Evolutionary conservation across 2,888 invertebrate genomes (phyloP).

Genomic region (Glyphotaelius pellucidus): DNA sequence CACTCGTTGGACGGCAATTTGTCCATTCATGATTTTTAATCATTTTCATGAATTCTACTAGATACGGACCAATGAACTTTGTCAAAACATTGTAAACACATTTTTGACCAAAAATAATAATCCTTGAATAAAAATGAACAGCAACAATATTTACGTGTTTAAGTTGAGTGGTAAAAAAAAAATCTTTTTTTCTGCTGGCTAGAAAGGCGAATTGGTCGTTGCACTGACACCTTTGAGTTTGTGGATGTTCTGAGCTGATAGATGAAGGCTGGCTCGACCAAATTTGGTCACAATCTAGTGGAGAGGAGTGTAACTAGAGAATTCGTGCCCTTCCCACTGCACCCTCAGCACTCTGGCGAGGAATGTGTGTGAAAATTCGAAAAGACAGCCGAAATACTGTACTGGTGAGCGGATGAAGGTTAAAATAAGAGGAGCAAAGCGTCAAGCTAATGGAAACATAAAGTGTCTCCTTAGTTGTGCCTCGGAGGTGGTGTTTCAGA

Average conservation of each 20-base stretch:
- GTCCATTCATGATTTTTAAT: background rate
- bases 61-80: background rate
- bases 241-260: background rate
- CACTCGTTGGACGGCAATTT: background rate
- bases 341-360: background rate
- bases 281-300: background rate
- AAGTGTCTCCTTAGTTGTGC: too few species aligned
- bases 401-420: background rate
- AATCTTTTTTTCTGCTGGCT: too few species aligned
- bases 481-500: too few species aligned
- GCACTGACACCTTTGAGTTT: background rate
- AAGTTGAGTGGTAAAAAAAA: too few species aligned
- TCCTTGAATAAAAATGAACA: background rate
- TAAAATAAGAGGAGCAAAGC: too few species aligned
- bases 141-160: too few species aligned
- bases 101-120: background rate
- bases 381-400: background rate
- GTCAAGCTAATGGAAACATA: too few species aligned
- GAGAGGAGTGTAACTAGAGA: background rate
- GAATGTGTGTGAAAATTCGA: background rate
- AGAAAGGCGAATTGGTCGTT: too few species aligned
- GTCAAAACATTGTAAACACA: slow-evolving; percentile 2
- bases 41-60: background rate
- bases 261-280: background rate
- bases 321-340: background rate